Evolutionary conservation across 1,140 invertebrate species (phyloP).

Genomic region (Reticulitermes speratus): DNA sequence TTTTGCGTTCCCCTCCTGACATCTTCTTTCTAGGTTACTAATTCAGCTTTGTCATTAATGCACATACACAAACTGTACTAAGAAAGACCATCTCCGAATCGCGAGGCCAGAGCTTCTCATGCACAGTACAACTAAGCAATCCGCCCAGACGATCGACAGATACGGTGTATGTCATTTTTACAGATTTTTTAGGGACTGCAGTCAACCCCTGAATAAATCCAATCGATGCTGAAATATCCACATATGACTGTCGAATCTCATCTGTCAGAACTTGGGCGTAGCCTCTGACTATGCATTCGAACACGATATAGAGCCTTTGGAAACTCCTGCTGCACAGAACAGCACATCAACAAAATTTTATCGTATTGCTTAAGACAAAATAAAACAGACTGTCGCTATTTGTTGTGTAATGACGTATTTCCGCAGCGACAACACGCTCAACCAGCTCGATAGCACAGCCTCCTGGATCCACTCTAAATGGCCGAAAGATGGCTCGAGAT

Average conservation of each 20-base stretch:
- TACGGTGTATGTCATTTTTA: background rate
- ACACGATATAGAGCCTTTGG: background rate
- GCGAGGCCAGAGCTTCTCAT: background rate
- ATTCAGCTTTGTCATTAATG: background rate
- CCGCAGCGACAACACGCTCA: background rate
- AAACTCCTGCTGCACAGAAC: background rate
- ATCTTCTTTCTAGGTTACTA: constrained; percentile 42
- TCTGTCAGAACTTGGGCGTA: background rate
- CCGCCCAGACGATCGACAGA: background rate
- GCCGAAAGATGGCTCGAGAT: background rate
- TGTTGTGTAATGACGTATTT: background rate
- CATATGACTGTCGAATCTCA: background rate
- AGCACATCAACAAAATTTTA: background rate
- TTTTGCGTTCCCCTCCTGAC: constrained; percentile 60
- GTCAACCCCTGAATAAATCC: background rate
- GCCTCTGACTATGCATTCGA: background rate
- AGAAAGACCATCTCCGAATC: background rate
- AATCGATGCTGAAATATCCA: background rate
- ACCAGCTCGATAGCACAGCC: background rate
- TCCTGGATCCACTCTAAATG: background rate
- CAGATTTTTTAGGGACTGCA: background rate
- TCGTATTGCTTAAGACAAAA: background rate
- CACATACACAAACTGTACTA: background rate
- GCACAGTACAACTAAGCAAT: background rate
- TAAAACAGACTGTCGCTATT: background rate